Conservation (phyloP, 2,888 invertebrate species). For the Leptopilina myrica region DNA sequence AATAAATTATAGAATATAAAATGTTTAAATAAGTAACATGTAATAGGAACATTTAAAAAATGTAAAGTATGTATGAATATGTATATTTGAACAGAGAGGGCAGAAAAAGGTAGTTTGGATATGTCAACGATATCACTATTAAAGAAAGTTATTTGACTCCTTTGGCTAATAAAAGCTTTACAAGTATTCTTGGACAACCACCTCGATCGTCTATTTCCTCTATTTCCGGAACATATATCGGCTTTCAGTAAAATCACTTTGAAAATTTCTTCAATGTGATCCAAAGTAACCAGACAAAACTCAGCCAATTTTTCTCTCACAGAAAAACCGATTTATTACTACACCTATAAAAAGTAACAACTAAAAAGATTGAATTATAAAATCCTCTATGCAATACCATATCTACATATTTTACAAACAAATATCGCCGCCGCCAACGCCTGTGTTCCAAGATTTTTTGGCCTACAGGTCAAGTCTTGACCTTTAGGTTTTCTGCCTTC, state of each 20-base stretch:
- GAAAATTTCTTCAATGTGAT: slow-evolving; percentile 29
- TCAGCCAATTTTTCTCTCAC: neutral
- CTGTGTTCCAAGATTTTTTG: too few relatives aligned
- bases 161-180: slow-evolving; percentile 58
- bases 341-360: neutral
- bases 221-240: slow-evolving; percentile 41
- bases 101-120: neutral
- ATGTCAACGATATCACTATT: slow-evolving; percentile 49
- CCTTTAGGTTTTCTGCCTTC: too few relatives aligned
- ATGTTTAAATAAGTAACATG: too few relatives aligned
- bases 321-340: neutral
- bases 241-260: slow-evolving; percentile 32
- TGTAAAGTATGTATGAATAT: too few relatives aligned
- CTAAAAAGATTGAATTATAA: neutral
- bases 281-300: neutral
- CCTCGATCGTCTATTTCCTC: slow-evolving; percentile 41
- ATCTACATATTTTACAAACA: too few relatives aligned
- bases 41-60: too few relatives aligned
- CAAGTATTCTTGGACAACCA: slow-evolving; percentile 54
- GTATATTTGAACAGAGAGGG: too few relatives aligned
- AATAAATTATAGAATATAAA: too few relatives aligned
- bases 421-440: too few relatives aligned
- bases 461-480: too few relatives aligned
- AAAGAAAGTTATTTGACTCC: slow-evolving; percentile 62
- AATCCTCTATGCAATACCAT: too few relatives aligned